phyloP scores from a whole-genome alignment of 1,140 invertebrate genomes.

The Nasonia giraulti region DNA sequence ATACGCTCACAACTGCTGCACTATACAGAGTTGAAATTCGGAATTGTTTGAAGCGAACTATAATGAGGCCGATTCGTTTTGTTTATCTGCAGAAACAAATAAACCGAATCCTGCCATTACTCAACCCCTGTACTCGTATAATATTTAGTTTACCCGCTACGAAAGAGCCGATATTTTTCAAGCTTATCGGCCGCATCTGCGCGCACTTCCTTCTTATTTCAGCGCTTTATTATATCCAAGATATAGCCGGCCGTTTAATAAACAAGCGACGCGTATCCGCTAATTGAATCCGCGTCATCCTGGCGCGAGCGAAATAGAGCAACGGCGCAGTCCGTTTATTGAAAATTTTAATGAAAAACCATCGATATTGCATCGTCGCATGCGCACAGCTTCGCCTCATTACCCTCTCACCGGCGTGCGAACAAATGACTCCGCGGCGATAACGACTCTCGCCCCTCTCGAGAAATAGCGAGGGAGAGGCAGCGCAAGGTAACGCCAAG shows the following conservation, averaged over 20 bases:
- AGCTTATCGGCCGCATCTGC: too few relatives aligned
- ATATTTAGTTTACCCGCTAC: too few relatives aligned
- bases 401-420: too few relatives aligned
- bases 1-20: too few relatives aligned
- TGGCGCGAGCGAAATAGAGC: background rate
- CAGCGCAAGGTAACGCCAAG: background rate
- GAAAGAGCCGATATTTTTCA: too few relatives aligned
- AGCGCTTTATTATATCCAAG: background rate
- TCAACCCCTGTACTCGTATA: too few relatives aligned
- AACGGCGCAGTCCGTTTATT: background rate
- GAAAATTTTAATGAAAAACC: slow-evolving; percentile 14
- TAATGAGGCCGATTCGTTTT: too few relatives aligned
- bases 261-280: background rate
- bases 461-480: background rate
- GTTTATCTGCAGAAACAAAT: too few relatives aligned
- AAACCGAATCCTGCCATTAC: too few relatives aligned
- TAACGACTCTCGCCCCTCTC: background rate
- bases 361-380: background rate
- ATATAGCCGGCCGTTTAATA: background rate
- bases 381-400: background rate
- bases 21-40: background rate
- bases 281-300: background rate
- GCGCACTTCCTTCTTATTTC: background rate
- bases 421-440: background rate
- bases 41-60: background rate